These are phyloP conservation scores for Boulengerochromis microlepis DNA, from an alignment of 2,113 vertebrate species.

Conservation along the genomic window DNA sequence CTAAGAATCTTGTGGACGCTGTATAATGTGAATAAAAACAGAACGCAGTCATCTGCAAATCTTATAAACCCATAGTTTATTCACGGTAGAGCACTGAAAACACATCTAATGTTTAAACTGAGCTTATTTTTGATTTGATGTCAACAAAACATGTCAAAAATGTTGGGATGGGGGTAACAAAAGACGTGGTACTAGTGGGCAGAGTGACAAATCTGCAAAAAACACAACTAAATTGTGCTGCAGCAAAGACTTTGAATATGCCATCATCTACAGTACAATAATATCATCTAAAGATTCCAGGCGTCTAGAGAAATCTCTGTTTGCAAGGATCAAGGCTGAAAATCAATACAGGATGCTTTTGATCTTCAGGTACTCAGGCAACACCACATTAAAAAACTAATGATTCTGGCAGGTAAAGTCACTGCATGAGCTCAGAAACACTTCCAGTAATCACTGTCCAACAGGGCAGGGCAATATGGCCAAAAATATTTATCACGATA, in stretches of 20 bases:
- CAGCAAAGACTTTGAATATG: not conserved
- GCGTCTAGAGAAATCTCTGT: accelerated
- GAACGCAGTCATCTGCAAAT: not conserved
- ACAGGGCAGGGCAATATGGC: not conserved
- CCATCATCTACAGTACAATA: not conserved
- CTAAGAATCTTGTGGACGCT: not conserved
- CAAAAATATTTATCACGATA: not conserved
- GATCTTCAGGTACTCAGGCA: not conserved
- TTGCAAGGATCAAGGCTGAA: not conserved
- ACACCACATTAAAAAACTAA: accelerated
- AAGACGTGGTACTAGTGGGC: not conserved
- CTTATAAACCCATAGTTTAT: not conserved
- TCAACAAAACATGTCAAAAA: not conserved
- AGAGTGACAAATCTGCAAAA: not conserved
- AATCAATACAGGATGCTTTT: not conserved
- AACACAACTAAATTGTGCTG: not conserved
- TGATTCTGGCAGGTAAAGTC: not conserved
- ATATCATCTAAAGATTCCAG: not conserved
- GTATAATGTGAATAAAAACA: not conserved
- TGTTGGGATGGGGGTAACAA: not conserved
- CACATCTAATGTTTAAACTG: not conserved
- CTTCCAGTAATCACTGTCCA: not conserved
- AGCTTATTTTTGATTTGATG: not conserved
- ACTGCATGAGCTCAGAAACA: not conserved
- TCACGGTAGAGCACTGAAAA: not conserved